phyloP scores from a whole-genome alignment of 2,888 invertebrate genomes.

The Tupiocoris notatus region DNA sequence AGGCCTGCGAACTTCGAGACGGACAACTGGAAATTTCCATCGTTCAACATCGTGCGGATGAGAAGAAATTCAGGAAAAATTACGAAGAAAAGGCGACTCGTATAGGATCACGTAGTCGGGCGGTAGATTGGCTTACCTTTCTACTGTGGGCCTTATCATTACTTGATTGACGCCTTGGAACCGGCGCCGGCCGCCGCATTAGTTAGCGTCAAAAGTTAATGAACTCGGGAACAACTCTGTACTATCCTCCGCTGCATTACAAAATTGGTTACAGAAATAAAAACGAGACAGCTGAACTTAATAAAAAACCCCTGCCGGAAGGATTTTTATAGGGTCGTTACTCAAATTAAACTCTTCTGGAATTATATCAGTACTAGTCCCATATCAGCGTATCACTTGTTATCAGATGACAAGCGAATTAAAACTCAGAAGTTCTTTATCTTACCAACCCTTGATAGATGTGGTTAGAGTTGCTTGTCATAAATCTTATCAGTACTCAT shows the following conservation, averaged over 20 bases:
- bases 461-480: no score
- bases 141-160: slow-evolving; percentile 12
- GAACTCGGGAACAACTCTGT: slow-evolving; percentile 23
- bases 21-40: background rate
- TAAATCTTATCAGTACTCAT: no score
- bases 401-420: no score
- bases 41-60: background rate
- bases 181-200: slow-evolving; percentile 36
- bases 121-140: slow-evolving; percentile 4
- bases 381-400: no score
- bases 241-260: background rate
- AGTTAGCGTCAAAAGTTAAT: slow-evolving; percentile 37
- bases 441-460: no score
- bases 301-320: background rate
- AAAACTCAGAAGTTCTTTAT: no score
- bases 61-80: slow-evolving; percentile 15
- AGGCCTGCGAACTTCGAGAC: slow-evolving; percentile 23
- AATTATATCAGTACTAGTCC: no score
- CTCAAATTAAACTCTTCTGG: no score
- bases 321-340: no score
- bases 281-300: no score
- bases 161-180: slow-evolving; percentile 29
- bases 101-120: slow-evolving; percentile 17
- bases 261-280: background rate
- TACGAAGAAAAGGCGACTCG: slow-evolving; percentile 16